Percentiles rank a stretch among this genome's conserved stretches.
These are phyloP conservation scores for Leptinotarsa haldemani DNA, from an alignment of 2,888 invertebrate species.

Conservation along the genomic window DNA sequence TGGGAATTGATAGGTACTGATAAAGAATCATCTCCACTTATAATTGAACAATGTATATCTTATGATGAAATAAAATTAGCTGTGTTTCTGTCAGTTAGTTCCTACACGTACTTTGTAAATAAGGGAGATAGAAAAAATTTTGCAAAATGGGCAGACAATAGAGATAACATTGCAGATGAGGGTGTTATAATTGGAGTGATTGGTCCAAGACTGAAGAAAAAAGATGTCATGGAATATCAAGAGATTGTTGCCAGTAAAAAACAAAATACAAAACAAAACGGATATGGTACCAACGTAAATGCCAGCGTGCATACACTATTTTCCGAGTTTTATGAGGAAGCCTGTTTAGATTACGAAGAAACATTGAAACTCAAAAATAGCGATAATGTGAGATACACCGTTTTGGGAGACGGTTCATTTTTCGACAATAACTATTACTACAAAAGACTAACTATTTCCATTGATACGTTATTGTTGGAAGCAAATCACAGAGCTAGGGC, in stretches of 20 bases:
- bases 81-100: slow-evolving; percentile 69
- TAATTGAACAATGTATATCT: slow-evolving; percentile 68
- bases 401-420: slow-evolving; percentile 51
- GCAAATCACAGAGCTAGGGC: slow-evolving; percentile 71
- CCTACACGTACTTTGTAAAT: slow-evolving; percentile 71
- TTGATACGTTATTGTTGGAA: slow-evolving; percentile 74
- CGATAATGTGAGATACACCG: slow-evolving; percentile 37
- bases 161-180: slow-evolving; percentile 62
- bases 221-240: slow-evolving; percentile 72
- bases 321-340: slow-evolving; percentile 51
- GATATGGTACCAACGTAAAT: slow-evolving; percentile 61
- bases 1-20: slow-evolving; percentile 70
- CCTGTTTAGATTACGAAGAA: slow-evolving; percentile 41
- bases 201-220: slow-evolving; percentile 69
- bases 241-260: slow-evolving; percentile 69
- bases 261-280: slow-evolving; percentile 65
- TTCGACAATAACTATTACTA: slow-evolving; percentile 62
- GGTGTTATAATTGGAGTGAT: slow-evolving; percentile 68
- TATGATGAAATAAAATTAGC: slow-evolving; percentile 73
- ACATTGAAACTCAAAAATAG: slow-evolving; percentile 24
- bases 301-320: slow-evolving; percentile 54
- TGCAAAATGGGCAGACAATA: slow-evolving; percentile 66
- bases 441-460: slow-evolving; percentile 69
- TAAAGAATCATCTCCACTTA: slow-evolving; percentile 65
- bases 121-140: slow-evolving; percentile 70